Evolutionary conservation across 2,888 invertebrate genomes (phyloP).

Genomic region (Creontiades dilutus): DNA sequence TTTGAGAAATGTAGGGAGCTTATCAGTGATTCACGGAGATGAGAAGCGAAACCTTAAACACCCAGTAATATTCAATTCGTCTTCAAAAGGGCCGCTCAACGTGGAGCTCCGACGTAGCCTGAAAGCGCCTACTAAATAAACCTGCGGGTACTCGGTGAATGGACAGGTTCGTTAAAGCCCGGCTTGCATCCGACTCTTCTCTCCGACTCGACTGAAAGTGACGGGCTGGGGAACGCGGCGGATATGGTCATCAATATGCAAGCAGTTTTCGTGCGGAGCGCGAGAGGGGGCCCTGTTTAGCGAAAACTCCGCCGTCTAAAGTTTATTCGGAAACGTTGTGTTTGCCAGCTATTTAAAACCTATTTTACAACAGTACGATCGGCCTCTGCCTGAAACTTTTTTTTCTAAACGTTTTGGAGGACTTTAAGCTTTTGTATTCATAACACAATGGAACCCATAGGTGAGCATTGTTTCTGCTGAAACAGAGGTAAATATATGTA

Average conservation of each 20-base stretch:
- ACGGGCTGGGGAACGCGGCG: not conserved
- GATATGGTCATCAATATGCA: conserved; percentile 34
- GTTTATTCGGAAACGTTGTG: not conserved
- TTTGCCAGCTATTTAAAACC: conserved; percentile 39
- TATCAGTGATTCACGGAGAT: not conserved
- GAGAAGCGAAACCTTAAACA: not conserved
- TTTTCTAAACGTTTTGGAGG: not conserved
- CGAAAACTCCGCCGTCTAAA: not conserved
- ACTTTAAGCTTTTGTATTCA: not conserved
- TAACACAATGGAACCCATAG: too few species aligned
- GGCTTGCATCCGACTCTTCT: not conserved
- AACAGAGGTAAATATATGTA: too few species aligned
- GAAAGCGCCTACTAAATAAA: conserved; percentile 39
- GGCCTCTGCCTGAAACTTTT: not conserved
- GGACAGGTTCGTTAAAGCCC: conserved; percentile 26
- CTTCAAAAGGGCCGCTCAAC: conserved; percentile 1
- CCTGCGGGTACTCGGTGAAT: not conserved
- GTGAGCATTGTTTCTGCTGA: too few species aligned
- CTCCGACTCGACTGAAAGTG: not conserved
- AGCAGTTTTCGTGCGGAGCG: not conserved
- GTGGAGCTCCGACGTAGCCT: not conserved
- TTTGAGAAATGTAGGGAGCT: not conserved
- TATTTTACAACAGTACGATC: not conserved
- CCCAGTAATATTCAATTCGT: conserved; percentile 28
- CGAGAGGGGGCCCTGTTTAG: not conserved